phyloP scores from a whole-genome alignment of 2,113 vertebrate genomes.

The Struthidea cinerea region DNA sequence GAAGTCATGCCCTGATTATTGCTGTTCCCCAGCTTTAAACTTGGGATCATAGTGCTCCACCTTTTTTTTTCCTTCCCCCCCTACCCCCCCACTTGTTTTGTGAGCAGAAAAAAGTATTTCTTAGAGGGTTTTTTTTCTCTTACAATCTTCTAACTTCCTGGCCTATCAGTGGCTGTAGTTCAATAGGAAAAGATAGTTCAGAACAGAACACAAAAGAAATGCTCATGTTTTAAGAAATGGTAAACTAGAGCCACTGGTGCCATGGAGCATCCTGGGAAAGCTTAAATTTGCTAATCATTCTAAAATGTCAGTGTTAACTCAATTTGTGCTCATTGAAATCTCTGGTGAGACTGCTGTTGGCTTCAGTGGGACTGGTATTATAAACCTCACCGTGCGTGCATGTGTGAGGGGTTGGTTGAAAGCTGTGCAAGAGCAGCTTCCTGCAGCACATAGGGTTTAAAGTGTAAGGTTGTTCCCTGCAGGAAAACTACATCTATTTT shows the following conservation, averaged over 20 bases:
- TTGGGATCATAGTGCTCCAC: not conserved
- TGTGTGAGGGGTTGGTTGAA: not conserved
- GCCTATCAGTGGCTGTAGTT: not conserved
- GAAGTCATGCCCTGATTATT: not conserved
- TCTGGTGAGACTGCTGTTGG: not conserved
- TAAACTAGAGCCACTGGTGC: not conserved
- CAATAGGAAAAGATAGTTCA: not conserved
- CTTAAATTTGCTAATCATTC: not conserved
- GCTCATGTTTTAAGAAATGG: not conserved
- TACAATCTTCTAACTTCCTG: not conserved
- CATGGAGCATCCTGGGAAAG: not conserved
- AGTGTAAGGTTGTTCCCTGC: conserved; percentile 20
- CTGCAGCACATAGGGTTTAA: not conserved
- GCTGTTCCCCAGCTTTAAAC: not conserved
- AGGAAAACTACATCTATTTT: conserved; percentile 48
- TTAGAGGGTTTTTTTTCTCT: not conserved
- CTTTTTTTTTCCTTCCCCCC: not conserved
- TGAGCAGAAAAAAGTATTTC: rapidly evolving
- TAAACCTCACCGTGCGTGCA: not conserved
- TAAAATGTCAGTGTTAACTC: not conserved
- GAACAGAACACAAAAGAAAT: not conserved
- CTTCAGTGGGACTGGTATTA: not conserved
- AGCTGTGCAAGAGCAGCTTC: not conserved
- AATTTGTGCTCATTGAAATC: not conserved
- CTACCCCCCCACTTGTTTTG: rapidly evolving